These are phyloP conservation scores for Rapana venosa DNA, from an alignment of 2,888 invertebrate species.

Conservation along the genomic window DNA sequence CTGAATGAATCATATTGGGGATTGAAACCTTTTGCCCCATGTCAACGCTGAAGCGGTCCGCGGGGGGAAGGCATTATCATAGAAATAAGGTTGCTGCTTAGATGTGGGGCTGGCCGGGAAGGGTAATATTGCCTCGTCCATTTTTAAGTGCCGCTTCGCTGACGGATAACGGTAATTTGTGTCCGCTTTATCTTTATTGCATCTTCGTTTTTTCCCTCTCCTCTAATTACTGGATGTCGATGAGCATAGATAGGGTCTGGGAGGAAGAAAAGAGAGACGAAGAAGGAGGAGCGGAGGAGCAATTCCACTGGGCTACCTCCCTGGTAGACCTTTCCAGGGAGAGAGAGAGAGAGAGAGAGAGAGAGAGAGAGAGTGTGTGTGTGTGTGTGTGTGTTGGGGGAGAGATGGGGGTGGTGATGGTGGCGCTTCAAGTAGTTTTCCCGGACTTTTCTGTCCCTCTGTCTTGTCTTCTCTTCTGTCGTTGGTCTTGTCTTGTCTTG, in stretches of 20 bases:
- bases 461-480: neutral
- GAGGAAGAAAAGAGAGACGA: conserved; percentile 13
- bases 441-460: neutral
- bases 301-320: neutral
- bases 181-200: conserved; percentile 53
- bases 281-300: conserved; percentile 11
- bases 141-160: conserved; percentile 42
- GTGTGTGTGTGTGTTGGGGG: no score
- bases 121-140: conserved; percentile 42
- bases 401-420: neutral
- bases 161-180: conserved; percentile 51
- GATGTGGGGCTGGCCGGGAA: conserved; percentile 28
- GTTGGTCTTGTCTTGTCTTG: no score
- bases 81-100: conserved; percentile 49
- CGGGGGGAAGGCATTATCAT: conserved; percentile 51
- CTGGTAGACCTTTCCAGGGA: no score
- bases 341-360: neutral
- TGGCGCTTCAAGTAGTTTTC: neutral
- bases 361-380: neutral
- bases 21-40: conserved; percentile 51
- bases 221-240: conserved; percentile 46
- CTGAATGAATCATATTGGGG: conserved; percentile 54
- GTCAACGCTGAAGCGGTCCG: conserved; percentile 46
- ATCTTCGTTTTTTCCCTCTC: conserved; percentile 47
- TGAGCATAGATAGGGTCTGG: conserved; percentile 34